Base-by-base conservation (phyloP, 2,113 vertebrate species). In the Gobius niger region DNA sequence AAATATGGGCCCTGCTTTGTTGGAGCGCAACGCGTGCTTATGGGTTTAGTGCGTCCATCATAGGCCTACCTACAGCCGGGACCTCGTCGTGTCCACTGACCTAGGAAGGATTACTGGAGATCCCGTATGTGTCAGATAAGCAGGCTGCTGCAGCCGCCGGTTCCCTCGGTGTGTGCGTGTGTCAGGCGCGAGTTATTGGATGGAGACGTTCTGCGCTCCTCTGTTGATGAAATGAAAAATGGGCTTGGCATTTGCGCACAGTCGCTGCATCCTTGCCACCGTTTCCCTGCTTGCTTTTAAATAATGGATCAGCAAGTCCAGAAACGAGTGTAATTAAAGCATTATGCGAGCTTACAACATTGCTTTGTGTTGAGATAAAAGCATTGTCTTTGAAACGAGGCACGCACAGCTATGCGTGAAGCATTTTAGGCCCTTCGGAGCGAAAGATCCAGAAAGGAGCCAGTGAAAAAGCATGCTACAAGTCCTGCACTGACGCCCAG, bases 171-270 rank as follows among this genome's bases (percentile, higher is more conserved):
- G n/a, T n/a, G n/a, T 34, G 67, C 9, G 56, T 42, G 61, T 50
- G 24, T 34, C 24, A 34, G 5, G 24, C 56, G 65, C 68, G 54
- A 65, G 24, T 40, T 47, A 44, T 54, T 24, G 18, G 52, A 24
- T 16, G 18, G 60, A 49, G 50, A 52, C 62, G 49, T 65, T 52
- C 52, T 61, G 60, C 68, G 54, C 68, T 47, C 52, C 0, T 3
- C 63, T 52, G 76, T 44, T 62, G 42, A 73, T 67, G 68, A 52
- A 6, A 71, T 54, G 80, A 85, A 82, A 87, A 85, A 89, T 81
- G 89, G 87, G 87, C 85, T 86, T 88, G 89, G 89, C 85, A 76
- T 82, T 81, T 85, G 84, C 80, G 84, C 82, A 76, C 82, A 71
- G 64, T 13, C 75, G 16, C 68, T 16, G 81, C 81, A 75, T 77